Evolutionary conservation across 2,797 vertebrate genomes (phyloP).

Genomic region (Gambelia wislizenii): DNA sequence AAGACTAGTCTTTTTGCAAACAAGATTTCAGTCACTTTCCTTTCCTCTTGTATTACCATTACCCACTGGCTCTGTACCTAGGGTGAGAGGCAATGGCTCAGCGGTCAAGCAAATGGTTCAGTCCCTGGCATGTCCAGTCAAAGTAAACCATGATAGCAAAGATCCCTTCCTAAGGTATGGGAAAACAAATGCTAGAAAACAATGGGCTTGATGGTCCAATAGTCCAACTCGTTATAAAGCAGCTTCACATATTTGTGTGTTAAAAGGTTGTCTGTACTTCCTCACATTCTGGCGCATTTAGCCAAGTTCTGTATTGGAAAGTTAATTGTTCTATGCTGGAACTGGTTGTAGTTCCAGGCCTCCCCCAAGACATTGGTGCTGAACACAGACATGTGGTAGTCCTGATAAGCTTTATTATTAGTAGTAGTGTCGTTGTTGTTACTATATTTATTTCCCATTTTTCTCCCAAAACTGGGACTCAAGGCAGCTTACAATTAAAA

Average conservation of each 20-base stretch:
- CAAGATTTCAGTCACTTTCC: neutral
- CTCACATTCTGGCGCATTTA: conserved; percentile 18
- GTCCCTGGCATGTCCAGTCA: neutral
- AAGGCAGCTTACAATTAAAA: no score
- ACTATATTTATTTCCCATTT: no score
- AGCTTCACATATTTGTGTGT: neutral
- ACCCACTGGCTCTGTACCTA: neutral
- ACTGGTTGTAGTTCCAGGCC: no score
- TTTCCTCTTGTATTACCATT: neutral
- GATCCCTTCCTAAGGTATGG: neutral
- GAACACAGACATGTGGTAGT: no score
- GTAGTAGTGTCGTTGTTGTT: no score
- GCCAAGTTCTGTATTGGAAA: conserved; percentile 15
- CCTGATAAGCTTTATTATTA: no score
- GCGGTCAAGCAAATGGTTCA: neutral
- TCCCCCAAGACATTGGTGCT: no score
- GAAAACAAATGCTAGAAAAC: neutral
- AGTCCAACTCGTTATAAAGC: neutral
- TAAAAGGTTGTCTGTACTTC: conserved; percentile 35
- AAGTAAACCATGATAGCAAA: neutral
- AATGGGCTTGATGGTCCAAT: neutral
- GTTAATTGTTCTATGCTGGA: no score
- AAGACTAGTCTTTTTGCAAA: neutral
- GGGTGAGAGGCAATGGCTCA: neutral
- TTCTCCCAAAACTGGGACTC: no score